Conservation (phyloP, 2,888 invertebrate genomes). For the Oscheius sp. region DNA sequence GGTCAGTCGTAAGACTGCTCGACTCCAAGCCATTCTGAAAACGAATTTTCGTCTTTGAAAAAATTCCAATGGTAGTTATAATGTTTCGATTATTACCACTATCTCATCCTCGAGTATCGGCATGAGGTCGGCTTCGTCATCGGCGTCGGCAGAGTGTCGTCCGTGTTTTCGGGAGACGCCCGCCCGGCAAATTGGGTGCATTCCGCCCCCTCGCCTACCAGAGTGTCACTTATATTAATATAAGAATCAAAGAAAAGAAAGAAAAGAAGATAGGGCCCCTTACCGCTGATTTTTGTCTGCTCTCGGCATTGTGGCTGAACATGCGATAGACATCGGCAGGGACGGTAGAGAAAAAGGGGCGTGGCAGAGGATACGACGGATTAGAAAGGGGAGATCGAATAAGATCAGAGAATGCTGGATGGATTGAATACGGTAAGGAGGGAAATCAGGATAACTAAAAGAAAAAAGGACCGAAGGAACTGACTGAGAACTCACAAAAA, state of each 20-base stretch:
- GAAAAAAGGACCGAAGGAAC: no score
- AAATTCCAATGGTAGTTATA: not conserved
- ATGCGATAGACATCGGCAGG: constrained; percentile 28
- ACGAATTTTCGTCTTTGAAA: not conserved
- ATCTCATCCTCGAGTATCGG: constrained; percentile 24
- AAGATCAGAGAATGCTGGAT: no score
- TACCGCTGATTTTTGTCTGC: constrained; percentile 23
- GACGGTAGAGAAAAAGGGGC: constrained; percentile 20
- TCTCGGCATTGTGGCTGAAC: constrained; percentile 26
- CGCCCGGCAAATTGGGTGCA: constrained; percentile 30
- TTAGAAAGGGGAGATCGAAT: constrained; percentile 2
- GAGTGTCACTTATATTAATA: not conserved
- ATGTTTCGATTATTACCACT: not conserved
- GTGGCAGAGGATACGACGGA: constrained; percentile 1
- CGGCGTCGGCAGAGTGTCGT: constrained; percentile 11
- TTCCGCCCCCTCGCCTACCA: constrained; percentile 20
- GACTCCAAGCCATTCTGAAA: constrained; percentile 32
- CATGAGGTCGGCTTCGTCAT: constrained; percentile 25
- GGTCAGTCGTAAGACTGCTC: constrained; percentile 22
- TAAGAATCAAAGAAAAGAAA: not conserved
- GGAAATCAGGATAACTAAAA: no score
- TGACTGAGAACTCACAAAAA: no score
- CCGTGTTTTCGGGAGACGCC: constrained; percentile 28
- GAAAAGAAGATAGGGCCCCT: not conserved
- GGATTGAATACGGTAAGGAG: no score